phyloP scores from a whole-genome alignment of 2,888 invertebrate genomes.

The Euphydryas editha region DNA sequence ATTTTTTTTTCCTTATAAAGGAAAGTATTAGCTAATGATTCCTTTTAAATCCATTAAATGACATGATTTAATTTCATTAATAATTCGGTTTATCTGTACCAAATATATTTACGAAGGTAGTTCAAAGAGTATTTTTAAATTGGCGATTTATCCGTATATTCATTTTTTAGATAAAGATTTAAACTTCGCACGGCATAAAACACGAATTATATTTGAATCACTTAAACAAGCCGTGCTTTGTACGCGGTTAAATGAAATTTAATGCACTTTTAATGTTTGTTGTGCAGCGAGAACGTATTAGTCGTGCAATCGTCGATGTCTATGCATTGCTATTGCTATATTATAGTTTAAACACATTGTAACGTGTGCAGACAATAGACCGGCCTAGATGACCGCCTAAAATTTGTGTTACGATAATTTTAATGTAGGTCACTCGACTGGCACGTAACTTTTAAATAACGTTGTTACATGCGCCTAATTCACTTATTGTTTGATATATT shows the following conservation, averaged over 20 bases:
- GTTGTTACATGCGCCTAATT: slow-evolving; percentile 28
- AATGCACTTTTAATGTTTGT: slow-evolving; percentile 78
- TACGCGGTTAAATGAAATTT: slow-evolving; percentile 71
- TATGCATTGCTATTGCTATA: slow-evolving; percentile 20
- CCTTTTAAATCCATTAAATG: background rate
- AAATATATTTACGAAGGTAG: background rate
- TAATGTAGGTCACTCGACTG: slow-evolving; percentile 57
- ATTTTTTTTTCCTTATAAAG: slow-evolving; percentile 6
- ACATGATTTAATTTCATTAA: background rate
- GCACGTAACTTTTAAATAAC: slow-evolving; percentile 32
- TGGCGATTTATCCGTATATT: background rate
- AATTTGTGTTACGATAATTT: slow-evolving; percentile 49
- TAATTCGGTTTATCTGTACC: too few relatives aligned
- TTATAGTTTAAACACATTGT: slow-evolving; percentile 31
- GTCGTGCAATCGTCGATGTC: slow-evolving; percentile 57
- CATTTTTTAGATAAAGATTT: slow-evolving; percentile 40
- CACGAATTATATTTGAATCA: slow-evolving; percentile 66
- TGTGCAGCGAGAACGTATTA: slow-evolving; percentile 67
- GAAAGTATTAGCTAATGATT: background rate
- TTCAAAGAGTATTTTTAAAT: background rate
- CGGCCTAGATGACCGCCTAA: slow-evolving; percentile 35
- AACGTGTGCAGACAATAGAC: slow-evolving; percentile 35
- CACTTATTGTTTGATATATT: slow-evolving; percentile 26
- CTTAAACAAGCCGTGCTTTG: slow-evolving; percentile 57
- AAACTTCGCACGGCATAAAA: slow-evolving; percentile 58